Evolutionary conservation across 2,888 invertebrate species (phyloP), one percentile per base, ranked within the genome.

Genomic region (Pogonocherus hispidulus): DNA sequence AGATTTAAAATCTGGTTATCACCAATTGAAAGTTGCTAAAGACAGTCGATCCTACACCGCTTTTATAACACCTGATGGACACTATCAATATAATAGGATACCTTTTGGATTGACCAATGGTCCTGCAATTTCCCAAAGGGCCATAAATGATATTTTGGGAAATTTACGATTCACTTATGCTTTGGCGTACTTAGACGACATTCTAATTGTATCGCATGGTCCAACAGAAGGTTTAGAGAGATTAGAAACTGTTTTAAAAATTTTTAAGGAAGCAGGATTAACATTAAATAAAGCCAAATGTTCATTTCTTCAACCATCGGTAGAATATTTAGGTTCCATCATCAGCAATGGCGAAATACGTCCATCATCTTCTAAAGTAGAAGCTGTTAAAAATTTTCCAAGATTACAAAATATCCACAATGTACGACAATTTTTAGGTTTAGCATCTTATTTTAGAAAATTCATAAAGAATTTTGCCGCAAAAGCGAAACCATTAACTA

Each of bases 271-370:
- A 27, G 56, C 47, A 11, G 47, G 57, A 16, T 14, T 65, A 57
- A 65, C 57, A 9, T 32, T 64, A 18, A 67, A 64, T 22, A 19
- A 8, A 37, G 6, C 22, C 11, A 67, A 67, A 64, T 67, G 67
- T 22, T 19, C 46, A 22, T 67, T 67, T 32, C 44, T 67, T 6
- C 11, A 54, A 19, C 14, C 16, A 1, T 49, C 49, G 63, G 60
- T 66, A 1, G 62, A 66, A 6, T 66, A 66, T 37, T 51, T 63
- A 44, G 63, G 63, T n/a, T 63, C 11, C 1, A 14, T 44, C 1
- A 54, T 54, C 1, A 19, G 54, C 19, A 55, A 63, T 37, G 23
- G 44, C 6, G 22, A 55, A 37, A 11, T 63, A 8, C 11, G 11
- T 37, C 63, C 54, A 18, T 63, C 54, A 0, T 11, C 35, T 11